A percentile compares a stretch with the other conserved stretches of the same genome.
Evolutionary conservation across 2,113 vertebrate species (phyloP).

Genomic region (Aegypius monachus): DNA sequence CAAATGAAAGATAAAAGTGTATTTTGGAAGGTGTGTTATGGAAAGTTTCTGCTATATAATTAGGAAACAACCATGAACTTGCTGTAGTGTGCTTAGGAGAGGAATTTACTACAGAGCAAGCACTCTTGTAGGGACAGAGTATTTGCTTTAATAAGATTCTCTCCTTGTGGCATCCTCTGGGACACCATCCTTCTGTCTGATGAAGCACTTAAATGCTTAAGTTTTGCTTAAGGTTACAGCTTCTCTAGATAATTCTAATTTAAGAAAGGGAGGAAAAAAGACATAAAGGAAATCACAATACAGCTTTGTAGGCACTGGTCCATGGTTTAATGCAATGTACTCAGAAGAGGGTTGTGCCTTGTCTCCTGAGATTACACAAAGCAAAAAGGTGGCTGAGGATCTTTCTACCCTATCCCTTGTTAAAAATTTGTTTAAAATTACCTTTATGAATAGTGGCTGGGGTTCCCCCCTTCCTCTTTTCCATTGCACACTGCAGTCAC

Average conservation of each 20-base stretch:
- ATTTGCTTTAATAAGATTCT: not conserved
- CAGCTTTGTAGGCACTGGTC: not conserved
- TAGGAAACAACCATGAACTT: not conserved
- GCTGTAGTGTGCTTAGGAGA: not conserved
- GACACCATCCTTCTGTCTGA: constrained; percentile 35
- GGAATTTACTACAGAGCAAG: not conserved
- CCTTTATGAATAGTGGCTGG: not conserved
- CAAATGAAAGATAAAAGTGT: not conserved
- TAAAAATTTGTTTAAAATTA: not conserved
- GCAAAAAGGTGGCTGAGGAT: not conserved
- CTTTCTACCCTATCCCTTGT: not conserved
- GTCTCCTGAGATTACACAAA: not conserved
- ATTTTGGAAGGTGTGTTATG: not conserved
- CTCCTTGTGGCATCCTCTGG: not conserved
- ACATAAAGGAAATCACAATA: not conserved
- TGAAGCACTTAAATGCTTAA: not conserved
- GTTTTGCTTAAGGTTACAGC: constrained; percentile 29
- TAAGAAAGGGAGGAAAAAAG: not conserved
- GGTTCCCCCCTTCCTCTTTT: not conserved
- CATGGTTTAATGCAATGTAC: not conserved
- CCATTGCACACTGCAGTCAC: not conserved
- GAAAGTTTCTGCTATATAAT: not conserved
- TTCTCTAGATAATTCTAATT: constrained; percentile 24
- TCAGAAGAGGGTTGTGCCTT: not conserved
- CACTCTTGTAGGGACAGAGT: not conserved